These are phyloP conservation scores for Bursaphelenchus mucronatus DNA, from an alignment of 1,140 invertebrate genomes.

Conservation along the genomic window DNA sequence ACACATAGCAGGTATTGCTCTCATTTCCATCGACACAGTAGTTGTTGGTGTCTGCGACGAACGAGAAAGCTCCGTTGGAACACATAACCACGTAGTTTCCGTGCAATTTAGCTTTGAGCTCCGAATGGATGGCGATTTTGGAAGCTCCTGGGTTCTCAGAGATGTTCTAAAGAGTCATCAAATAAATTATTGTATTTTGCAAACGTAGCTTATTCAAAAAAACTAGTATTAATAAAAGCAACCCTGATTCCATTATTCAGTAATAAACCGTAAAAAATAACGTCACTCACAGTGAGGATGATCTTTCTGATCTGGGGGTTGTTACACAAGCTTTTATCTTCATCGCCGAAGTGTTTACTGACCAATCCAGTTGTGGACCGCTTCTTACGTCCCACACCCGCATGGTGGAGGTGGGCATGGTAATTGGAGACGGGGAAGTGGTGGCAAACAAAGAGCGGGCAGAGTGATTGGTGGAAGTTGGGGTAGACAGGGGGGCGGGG, in stretches of 20 bases:
- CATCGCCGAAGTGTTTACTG: constrained; percentile 26
- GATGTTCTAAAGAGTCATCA: constrained; percentile 35
- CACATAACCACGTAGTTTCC: constrained; percentile 47
- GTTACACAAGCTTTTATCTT: constrained; percentile 43
- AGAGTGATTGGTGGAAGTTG: constrained; percentile 31
- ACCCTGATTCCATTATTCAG: not conserved
- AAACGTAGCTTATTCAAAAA: not conserved
- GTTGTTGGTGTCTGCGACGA: constrained; percentile 41
- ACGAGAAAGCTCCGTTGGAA: constrained; percentile 40
- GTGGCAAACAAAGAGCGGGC: constrained; percentile 11
- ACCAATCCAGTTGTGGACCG: constrained; percentile 32
- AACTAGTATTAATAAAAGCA: constrained; percentile 16
- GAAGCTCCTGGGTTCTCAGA: constrained; percentile 37
- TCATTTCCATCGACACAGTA: constrained; percentile 40
- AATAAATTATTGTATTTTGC: too few species aligned
- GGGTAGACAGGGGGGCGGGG: constrained; percentile 32
- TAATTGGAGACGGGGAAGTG: constrained; percentile 30
- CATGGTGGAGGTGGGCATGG: constrained; percentile 36
- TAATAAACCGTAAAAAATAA: not conserved
- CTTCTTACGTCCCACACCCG: constrained; percentile 52
- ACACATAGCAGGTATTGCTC: constrained; percentile 44
- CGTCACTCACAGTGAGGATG: constrained; percentile 42
- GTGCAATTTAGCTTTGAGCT: constrained; percentile 43
- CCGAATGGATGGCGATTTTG: constrained; percentile 48
- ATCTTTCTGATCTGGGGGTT: constrained; percentile 48